A percentile compares a stretch with the other conserved stretches of the same genome.
These are phyloP conservation scores for Ruditapes philippinarum DNA, from an alignment of 1,140 invertebrate genomes.

Conservation along the genomic window DNA sequence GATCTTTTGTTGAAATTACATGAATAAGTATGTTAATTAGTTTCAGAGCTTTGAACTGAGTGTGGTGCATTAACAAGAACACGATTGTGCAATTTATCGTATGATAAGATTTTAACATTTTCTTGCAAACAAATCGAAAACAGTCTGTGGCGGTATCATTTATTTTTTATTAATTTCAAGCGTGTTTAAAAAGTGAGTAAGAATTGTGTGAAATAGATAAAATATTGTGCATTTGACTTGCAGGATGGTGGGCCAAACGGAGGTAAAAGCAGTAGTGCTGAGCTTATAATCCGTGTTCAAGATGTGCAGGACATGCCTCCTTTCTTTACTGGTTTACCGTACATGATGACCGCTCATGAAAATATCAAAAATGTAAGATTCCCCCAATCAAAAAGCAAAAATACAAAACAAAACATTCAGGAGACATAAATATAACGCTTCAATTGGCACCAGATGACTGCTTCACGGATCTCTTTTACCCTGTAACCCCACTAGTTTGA, in stretches of 20 bases:
- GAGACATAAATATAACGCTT: too few species aligned
- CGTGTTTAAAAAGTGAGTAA: not conserved
- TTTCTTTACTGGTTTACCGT: conserved; percentile 67
- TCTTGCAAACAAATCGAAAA: not conserved
- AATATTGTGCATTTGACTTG: not conserved
- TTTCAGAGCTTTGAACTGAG: too few species aligned
- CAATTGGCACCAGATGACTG: too few species aligned
- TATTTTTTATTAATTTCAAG: not conserved
- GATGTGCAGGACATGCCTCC: conserved; percentile 76
- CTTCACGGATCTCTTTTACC: too few species aligned
- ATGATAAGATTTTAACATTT: not conserved
- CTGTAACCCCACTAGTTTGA: too few species aligned
- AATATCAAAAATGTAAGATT: not conserved
- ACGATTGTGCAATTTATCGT: not conserved
- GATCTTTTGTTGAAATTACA: too few species aligned
- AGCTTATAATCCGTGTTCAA: conserved; percentile 68
- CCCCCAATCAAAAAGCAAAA: too few species aligned
- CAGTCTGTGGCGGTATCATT: too few species aligned
- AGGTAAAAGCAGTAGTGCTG: conserved; percentile 13
- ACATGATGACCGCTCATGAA: conserved; percentile 64
- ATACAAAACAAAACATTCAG: too few species aligned
- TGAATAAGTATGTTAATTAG: too few species aligned
- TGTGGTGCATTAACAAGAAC: too few species aligned
- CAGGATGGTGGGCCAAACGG: conserved; percentile 14
- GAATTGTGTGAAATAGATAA: not conserved